Evolutionary conservation across 2,797 vertebrate species (phyloP), one percentile per base, ranked within the genome.

Genomic region (Pogonophryne albipinna): DNA sequence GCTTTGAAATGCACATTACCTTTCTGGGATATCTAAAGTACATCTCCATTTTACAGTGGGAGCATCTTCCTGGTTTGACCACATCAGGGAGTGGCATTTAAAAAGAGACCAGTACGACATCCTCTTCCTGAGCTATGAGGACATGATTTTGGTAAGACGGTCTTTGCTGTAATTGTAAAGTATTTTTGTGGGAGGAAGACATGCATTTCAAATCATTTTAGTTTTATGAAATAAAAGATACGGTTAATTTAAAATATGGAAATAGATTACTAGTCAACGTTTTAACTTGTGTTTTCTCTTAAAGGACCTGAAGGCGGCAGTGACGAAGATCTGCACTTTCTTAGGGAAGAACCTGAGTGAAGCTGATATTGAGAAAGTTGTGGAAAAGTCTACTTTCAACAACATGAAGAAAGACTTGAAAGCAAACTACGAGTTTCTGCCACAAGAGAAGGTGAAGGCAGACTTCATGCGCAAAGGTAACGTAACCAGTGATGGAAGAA

Each of bases 391-490:
- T 1, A 89, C 80, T 1, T 94, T 93, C n/a, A 65, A 86, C 41
- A 92, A 58, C 57, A 93, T 94, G 93, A 92, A 86, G 78, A 79
- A 82, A 0, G 83, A 94, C 66, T 7, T 74, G 0, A 91, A 83
- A 60, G 90, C 91, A 4, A 94, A 93, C 61, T 93, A 92, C 0
- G 57, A 89, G 62, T 91, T 93, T 6, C 0, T 92, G 15, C 75
- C 90, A 1, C 0, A 59, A 9, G 72, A 86, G 1, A 0, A 3
- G 1, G 0, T 93, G 10, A 49, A 62, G 31, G 86, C 81, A 0
- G 10, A 58, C 27, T 94, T 92, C 70, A 74, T 94, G 81, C 81
- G 86, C 0, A 94, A 91, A 93, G 93, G 92, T 93, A 66, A 74
- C 0, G 4, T 3, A 16, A 31, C 47, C 13, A 1, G 27, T 27